These are phyloP conservation scores for Orthochromis malagaraziensis DNA, from an alignment of 2,113 vertebrate species.

Conservation along the genomic window DNA sequence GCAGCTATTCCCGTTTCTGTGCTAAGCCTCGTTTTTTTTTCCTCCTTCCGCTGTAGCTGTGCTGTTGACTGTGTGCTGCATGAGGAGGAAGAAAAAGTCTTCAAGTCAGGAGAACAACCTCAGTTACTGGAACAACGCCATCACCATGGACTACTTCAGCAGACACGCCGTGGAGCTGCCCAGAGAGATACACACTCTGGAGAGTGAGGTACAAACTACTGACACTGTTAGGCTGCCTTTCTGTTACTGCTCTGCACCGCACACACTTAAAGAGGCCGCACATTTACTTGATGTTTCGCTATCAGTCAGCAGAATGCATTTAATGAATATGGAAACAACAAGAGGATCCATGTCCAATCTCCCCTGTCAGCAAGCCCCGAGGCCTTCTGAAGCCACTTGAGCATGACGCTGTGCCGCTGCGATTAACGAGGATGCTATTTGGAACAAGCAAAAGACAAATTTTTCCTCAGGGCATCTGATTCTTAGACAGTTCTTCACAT, in stretches of 20 bases:
- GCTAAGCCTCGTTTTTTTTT: neutral
- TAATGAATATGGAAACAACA: conserved; percentile 27
- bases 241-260: neutral
- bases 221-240: neutral
- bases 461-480: neutral
- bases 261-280: neutral
- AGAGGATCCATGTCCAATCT: conserved; percentile 6
- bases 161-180: conserved; percentile 92
- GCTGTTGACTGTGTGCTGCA: conserved; percentile 93
- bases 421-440: neutral
- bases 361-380: conserved; percentile 3
- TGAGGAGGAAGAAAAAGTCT: conserved; percentile 92
- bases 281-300: neutral
- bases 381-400: conserved; percentile 1
- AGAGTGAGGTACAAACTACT: conserved; percentile 83
- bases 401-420: neutral
- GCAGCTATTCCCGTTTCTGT: neutral
- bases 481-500: neutral
- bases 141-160: conserved; percentile 99
- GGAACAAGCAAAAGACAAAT: neutral
- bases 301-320: conserved; percentile 23
- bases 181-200: conserved; percentile 91
- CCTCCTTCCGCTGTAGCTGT: conserved; percentile 74
- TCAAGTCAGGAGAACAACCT: conserved; percentile 93
- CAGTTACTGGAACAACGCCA: conserved; percentile 99